These are phyloP conservation scores for Ceratothoa steindachneri DNA, from an alignment of 2,888 invertebrate genomes.

Conservation along the genomic window DNA sequence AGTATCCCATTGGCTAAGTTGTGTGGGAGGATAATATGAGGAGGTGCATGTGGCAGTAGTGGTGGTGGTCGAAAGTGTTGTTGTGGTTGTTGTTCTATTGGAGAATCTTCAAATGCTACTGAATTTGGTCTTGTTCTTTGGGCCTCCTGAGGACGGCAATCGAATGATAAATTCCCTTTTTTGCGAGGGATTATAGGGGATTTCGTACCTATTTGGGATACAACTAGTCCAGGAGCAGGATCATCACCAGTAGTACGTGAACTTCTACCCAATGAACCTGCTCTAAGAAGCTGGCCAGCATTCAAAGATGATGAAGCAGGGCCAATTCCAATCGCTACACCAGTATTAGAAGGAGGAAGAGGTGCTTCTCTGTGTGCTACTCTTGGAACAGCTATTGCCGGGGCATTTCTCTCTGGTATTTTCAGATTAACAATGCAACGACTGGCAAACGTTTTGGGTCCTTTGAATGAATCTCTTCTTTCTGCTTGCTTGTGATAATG, in stretches of 20 bases:
- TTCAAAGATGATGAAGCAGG: not conserved
- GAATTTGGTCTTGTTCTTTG: slow-evolving; percentile 38
- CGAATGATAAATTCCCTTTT: slow-evolving; percentile 9
- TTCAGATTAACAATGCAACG: slow-evolving; percentile 43
- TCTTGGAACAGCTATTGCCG: slow-evolving; percentile 27
- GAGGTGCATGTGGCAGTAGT: slow-evolving; percentile 25
- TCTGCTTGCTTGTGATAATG: not conserved
- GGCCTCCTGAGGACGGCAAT: slow-evolving; percentile 27
- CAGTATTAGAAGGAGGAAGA: slow-evolving; percentile 19
- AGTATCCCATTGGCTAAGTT: slow-evolving; percentile 42
- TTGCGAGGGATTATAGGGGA: slow-evolving; percentile 4
- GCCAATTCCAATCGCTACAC: not conserved
- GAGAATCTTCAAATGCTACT: slow-evolving; percentile 43
- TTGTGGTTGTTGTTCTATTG: no score
- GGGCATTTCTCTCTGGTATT: slow-evolving; percentile 30
- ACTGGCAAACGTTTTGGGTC: slow-evolving; percentile 38
- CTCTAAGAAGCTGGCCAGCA: slow-evolving; percentile 39
- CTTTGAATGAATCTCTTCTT: slow-evolving; percentile 1
- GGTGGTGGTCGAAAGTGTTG: slow-evolving; percentile 24
- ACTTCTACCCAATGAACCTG: slow-evolving; percentile 34
- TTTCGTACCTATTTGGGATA: not conserved
- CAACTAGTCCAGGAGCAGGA: slow-evolving; percentile 3
- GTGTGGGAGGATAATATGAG: slow-evolving; percentile 20
- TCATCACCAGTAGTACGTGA: slow-evolving; percentile 12
- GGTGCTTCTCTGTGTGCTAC: slow-evolving; percentile 20